phyloP scores from a whole-genome alignment of 1,140 invertebrate genomes.

The Solenopsis fugax region DNA sequence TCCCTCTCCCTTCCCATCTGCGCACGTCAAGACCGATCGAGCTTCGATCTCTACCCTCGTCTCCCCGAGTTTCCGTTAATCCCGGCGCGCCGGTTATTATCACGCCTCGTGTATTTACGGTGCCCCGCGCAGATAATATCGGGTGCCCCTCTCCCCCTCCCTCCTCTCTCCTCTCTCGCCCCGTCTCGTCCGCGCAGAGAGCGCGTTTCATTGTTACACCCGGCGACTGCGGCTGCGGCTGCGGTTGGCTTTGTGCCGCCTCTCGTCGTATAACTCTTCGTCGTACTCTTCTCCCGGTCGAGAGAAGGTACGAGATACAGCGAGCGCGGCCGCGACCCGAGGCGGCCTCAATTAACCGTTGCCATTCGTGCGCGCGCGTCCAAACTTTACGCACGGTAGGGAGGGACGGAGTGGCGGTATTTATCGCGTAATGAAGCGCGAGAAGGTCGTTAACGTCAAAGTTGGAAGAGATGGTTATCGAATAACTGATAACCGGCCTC shows the following conservation, averaged over 20 bases:
- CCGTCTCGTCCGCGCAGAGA: not conserved
- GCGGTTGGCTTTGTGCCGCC: conserved; percentile 41
- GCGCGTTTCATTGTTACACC: conserved; percentile 47
- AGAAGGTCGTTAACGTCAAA: conserved; percentile 58
- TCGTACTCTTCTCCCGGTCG: conserved; percentile 31
- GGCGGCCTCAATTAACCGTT: conserved; percentile 52
- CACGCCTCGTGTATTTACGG: conserved; percentile 22
- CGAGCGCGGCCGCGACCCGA: conserved; percentile 32
- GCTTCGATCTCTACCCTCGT: conserved; percentile 11
- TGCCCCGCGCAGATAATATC: conserved; percentile 47
- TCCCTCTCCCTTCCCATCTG: not conserved
- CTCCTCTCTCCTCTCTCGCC: not conserved
- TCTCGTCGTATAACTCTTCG: conserved; percentile 30
- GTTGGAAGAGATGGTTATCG: conserved; percentile 59
- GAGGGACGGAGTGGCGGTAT: conserved; percentile 15
- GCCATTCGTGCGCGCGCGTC: conserved; percentile 32
- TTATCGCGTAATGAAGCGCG: conserved; percentile 60
- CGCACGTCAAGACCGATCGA: conserved; percentile 29
- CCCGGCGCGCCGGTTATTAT: conserved; percentile 27
- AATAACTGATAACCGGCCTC: conserved; percentile 50
- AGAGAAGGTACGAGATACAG: not conserved
- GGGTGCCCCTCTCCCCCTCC: not conserved
- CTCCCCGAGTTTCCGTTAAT: conserved; percentile 26
- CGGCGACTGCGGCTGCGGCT: conserved; percentile 24
- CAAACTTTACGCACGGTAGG: conserved; percentile 45